Base-by-base conservation (phyloP, 2,113 vertebrate species). In the Crotalus viridis region DNA sequence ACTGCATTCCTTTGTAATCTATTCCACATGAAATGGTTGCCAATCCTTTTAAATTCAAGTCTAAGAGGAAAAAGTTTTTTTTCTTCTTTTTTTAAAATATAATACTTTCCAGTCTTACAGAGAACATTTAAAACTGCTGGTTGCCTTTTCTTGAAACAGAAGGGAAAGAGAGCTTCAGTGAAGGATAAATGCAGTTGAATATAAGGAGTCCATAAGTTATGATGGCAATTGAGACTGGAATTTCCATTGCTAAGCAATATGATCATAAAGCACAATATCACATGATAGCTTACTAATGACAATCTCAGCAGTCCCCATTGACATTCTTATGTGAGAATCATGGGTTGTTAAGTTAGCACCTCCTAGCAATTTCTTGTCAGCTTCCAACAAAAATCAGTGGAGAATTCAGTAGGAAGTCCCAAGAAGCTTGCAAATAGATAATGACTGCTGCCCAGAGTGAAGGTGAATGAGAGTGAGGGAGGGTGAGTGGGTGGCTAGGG, bases 1-100 rank as follows among this genome's bases (percentile, higher is more conserved):
- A 64, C 57, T 69, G 10, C 56, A 90, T 86, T 56, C 74, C n/a
- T 90, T 26, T 94, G 10, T 94, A 92, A 94, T 89, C 57, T 69
- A 90, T 90, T 92, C 88, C 55, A 56, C 48, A n/a, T 46, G 91
- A 51, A 39, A 89, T 90, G 43, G n/a, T 52, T 91, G 90, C 48
- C 90, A 89, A 28, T 33, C 10, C 33, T 51, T 7, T 81, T 55
- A 39, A 55, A 39, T 57, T 0, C 64, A 4, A 93, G 90, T 0
- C n/a, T 1, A 74, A 56, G 28, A 90, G 92, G 0, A 3, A 0
- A 33, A 33, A 39, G 5, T 56, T 39, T 74, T 33, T 61, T 17
- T 74, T 33, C 4, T 74, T n/a, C 12, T 15, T 69, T 74, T 39
- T 91, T 93, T 85, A 91, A 28, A 90, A 33, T 86, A 56, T 2